Base-by-base conservation (phyloP, 2,888 invertebrate species). In the Eudemis profundana region DNA sequence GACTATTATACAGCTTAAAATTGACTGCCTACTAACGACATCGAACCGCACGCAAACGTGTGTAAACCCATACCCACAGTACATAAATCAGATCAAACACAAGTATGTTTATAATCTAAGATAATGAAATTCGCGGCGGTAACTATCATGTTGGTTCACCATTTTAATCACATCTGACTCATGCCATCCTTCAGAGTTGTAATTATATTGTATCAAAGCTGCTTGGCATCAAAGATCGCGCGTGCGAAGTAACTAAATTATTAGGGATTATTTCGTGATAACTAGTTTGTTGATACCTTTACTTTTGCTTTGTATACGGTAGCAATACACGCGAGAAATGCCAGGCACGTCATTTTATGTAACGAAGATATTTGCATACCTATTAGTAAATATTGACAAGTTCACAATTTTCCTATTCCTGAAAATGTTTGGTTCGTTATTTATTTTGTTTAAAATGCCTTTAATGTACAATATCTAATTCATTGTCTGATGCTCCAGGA, bases 81-180 rank as follows among this genome's bases (percentile, higher is more conserved):
- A 14, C 14, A 27, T n/a, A 40, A 53, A 60, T 65, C 10, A 40
- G 46, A 65, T 65, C 38, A 29, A 29, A 42, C 29, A 51, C 27
- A 42, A 21, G 56, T 42, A 40, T 36, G 17, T 46, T 49, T 47
- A 21, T 66, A 56, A 66, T 66, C 61, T 56, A 27, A 54, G 53
- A 61, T 61, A 66, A 66, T 61, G 49, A 56, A 66, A 61, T 66
- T 61, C 42, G 42, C 21, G 40, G 53, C 42, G 10, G 15, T 38
- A 60, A 49, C 21, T 56, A 66, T 53, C 54, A 65, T 54, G 49
- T 66, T 51, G 61, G 61, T 60, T 65, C 53, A 60, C 65, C 65
- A 65, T 65, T 65, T 65, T 65, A 65, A 65, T 65, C 46, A 53
- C 60, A 65, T 65, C 60, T 60, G 64, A 51, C 57, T 29, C 4